These are phyloP conservation scores for Oscarella lobularis DNA, from an alignment of 37 sponge, comb jelly and placozoan genomes.

Conservation along the genomic window DNA sequence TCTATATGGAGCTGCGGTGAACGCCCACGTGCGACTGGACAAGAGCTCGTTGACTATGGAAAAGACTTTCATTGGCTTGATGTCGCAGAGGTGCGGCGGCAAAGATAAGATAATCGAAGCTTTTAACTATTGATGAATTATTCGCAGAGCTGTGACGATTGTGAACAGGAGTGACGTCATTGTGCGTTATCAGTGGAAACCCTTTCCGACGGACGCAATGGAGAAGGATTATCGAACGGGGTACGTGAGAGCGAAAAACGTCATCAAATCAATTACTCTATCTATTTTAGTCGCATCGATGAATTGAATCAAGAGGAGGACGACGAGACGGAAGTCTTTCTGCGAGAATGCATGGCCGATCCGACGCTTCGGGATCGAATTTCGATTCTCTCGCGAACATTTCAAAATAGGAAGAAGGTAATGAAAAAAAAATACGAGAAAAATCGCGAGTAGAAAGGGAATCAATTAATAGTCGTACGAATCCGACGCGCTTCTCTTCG, in stretches of 20 bases:
- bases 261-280: not conserved
- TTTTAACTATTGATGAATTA: not conserved
- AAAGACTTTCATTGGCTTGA: constrained; percentile 80
- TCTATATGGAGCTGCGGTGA: constrained; percentile 65
- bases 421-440: too few species aligned
- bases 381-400: constrained; percentile 66
- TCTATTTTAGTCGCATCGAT: constrained; percentile 17
- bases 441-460: too few species aligned
- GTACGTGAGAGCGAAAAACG: not conserved
- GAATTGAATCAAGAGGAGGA: constrained; percentile 64
- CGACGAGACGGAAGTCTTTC: constrained; percentile 58
- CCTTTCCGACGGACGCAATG: constrained; percentile 46
- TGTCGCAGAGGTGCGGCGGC: constrained; percentile 52
- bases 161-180: constrained; percentile 82
- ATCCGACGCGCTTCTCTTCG: constrained; percentile 68
- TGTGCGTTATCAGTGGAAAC: constrained; percentile 88
- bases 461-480: too few species aligned
- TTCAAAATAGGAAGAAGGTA: constrained; percentile 63
- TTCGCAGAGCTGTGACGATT: constrained; percentile 41
- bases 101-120: not conserved
- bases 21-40: constrained; percentile 84
- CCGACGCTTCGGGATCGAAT: constrained; percentile 73
- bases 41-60: constrained; percentile 65
- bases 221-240: constrained; percentile 22
- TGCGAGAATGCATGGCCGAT: constrained; percentile 66